phyloP scores from a whole-genome alignment of 2,113 vertebrate species.

The Ailurus styani region DNA sequence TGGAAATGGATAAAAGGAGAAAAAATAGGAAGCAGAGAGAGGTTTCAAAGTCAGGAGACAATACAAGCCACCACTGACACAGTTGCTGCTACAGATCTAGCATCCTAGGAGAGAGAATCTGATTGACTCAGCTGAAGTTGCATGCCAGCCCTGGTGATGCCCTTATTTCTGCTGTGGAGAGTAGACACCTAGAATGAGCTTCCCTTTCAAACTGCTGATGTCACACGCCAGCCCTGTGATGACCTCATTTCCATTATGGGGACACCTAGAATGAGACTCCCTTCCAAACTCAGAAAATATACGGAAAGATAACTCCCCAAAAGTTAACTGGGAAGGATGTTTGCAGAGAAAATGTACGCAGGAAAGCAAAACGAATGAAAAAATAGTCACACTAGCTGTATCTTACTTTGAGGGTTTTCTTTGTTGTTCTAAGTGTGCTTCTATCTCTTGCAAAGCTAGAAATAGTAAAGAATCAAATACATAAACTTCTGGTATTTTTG shows the following conservation, averaged over 20 bases:
- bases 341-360: background rate
- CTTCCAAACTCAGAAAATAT: background rate
- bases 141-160: too few relatives aligned
- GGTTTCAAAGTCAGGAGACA: background rate
- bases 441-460: background rate
- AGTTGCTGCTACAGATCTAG: rapidly evolving
- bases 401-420: background rate
- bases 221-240: too few relatives aligned
- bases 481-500: background rate
- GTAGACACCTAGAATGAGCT: background rate
- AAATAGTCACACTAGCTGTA: background rate
- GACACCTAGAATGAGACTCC: background rate
- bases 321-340: background rate
- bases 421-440: background rate
- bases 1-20: background rate
- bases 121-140: background rate
- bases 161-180: background rate
- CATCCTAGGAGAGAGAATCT: background rate
- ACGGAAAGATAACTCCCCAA: background rate
- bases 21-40: background rate
- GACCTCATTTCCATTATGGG: background rate
- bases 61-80: background rate
- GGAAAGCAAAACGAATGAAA: background rate
- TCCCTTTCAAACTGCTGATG: background rate
- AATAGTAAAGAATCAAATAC: background rate